Evolutionary conservation across 2,888 invertebrate species (phyloP), one percentile per base, ranked within the genome.

Genomic region (Drosophila acutilabella): DNA sequence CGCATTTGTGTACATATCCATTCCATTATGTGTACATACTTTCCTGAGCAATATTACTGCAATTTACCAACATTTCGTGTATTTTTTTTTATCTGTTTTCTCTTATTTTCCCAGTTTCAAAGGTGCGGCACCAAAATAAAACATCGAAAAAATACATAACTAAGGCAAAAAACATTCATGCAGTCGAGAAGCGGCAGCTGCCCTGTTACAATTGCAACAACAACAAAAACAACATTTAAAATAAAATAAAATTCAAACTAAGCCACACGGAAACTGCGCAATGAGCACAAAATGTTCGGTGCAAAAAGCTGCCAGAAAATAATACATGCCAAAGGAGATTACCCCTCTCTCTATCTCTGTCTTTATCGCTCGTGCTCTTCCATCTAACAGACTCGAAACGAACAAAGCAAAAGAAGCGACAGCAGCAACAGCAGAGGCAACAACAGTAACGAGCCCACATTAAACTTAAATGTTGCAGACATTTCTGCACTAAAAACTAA

Each of bases 401-500:
- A 58, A 62, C 69, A 68, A 68, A 54, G 58, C 75, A 74, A 62
- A 78, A 74, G 79, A 71, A 74, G 72, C 69, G 53, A 54, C 72
- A 52, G 33, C 30, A 67, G 52, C 7, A 67, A 48, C 7, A 30
- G 47, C 38, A 47, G 59, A 16, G 48, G 64, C 76, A 79, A 65
- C 80, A 79, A 71, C 71, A 64, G 64, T 78, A 74, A 80, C 72
- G 74, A 75, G 82, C 67, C 73, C 75, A 62, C 71, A 83, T 87
- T 83, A 77, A 83, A 87, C 83, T 74, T 75, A 79, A 82, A 81
- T 73, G 85, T 71, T 82, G 83, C 86, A 85, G 80, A 82, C 85
- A 85, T 85, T 88, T 88, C 85, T 85, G 84, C 88, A 85, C 82
- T 88, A 85, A 85, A 88, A 84, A 88, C 74, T 80, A 74, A 72